These are phyloP conservation scores for Mechanitis messenoides DNA, from an alignment of 2,888 invertebrate species.

Conservation along the genomic window DNA sequence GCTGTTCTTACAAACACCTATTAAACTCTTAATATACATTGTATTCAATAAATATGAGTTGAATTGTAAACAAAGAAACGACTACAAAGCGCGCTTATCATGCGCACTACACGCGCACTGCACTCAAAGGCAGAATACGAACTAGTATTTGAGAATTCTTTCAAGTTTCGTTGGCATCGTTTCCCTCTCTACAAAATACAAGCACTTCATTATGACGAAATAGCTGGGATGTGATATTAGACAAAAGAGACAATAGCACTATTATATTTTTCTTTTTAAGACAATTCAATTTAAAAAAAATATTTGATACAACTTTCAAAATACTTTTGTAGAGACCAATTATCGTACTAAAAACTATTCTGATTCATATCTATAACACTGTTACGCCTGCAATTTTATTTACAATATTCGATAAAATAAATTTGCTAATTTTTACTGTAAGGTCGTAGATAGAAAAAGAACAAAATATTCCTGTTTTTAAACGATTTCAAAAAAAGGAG, in stretches of 20 bases:
- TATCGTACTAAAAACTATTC: no score
- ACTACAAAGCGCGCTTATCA: constrained; percentile 19
- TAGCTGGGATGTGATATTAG: constrained; percentile 7
- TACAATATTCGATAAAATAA: not conserved
- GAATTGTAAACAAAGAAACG: constrained; percentile 37
- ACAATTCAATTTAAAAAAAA: no score
- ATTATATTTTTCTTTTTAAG: no score
- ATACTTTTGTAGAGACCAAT: no score
- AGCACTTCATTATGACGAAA: constrained; percentile 18
- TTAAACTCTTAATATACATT: constrained; percentile 8
- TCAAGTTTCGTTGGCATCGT: constrained; percentile 31
- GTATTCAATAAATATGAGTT: constrained; percentile 1
- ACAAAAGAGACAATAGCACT: constrained; percentile 3
- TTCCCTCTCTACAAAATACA: constrained; percentile 28
- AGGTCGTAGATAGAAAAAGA: no score
- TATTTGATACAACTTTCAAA: no score
- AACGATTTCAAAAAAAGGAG: no score
- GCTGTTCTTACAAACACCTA: constrained; percentile 12
- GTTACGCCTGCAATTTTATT: not conserved
- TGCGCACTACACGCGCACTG: constrained; percentile 21
- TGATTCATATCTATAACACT: not conserved
- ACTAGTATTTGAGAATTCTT: constrained; percentile 31
- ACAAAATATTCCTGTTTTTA: no score
- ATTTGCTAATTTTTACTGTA: no score
- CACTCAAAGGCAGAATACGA: constrained; percentile 8